Conservation (phyloP, 2,113 vertebrate genomes). For the Eclectus roratus region DNA sequence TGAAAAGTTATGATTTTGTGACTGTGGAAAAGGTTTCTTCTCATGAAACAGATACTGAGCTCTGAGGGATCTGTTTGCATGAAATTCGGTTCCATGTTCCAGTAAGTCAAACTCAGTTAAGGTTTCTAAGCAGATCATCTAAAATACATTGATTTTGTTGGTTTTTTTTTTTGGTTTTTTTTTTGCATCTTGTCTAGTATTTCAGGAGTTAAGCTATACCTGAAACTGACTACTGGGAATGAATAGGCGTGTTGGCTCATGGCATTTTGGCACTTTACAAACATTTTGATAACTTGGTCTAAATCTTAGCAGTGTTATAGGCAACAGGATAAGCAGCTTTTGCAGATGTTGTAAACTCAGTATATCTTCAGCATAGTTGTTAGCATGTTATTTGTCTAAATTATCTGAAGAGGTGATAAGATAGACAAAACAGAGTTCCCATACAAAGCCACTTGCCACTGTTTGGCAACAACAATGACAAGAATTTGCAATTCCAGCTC, state of each 20-base stretch:
- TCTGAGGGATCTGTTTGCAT: background rate
- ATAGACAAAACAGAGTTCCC: background rate
- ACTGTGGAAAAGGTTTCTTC: background rate
- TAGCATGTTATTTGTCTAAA: background rate
- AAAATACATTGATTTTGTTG: no score
- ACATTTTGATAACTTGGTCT: background rate
- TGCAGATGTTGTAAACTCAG: background rate
- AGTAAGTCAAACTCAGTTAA: background rate
- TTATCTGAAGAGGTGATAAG: background rate
- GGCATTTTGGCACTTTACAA: background rate
- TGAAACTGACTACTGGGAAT: background rate
- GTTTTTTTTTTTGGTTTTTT: background rate
- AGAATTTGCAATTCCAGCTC: background rate
- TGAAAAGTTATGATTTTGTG: background rate
- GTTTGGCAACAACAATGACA: background rate
- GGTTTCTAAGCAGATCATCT: background rate
- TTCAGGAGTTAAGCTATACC: background rate
- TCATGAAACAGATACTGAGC: background rate
- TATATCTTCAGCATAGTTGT: background rate
- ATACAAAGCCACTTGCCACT: background rate
- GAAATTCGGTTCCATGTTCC: background rate
- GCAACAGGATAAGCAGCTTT: background rate
- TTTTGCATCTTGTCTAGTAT: background rate
- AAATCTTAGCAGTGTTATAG: background rate
- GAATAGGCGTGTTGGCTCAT: background rate